Percentiles rank a stretch among this genome's conserved stretches.
Conservation (phyloP, 2,888 invertebrate genomes). For the Phragmatobia fuliginosa region DNA sequence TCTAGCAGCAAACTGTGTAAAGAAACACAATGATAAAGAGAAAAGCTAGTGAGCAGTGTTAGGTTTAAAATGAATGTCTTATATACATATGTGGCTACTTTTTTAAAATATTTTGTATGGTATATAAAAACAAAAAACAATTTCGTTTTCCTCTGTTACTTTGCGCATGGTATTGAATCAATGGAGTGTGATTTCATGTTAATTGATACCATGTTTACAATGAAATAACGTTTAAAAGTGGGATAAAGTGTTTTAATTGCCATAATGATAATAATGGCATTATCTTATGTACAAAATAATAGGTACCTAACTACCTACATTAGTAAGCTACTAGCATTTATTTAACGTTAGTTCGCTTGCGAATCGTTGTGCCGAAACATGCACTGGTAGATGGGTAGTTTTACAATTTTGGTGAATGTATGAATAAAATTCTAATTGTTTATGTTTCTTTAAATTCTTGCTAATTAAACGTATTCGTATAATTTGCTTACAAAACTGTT, state of each 20-base stretch:
- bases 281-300: not conserved
- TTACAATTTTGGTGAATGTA: not conserved
- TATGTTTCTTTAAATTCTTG: not conserved
- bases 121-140: not conserved
- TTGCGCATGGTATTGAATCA: not conserved
- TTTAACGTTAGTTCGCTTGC: not conserved
- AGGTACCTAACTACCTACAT: not conserved
- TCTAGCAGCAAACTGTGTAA: not conserved
- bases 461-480: not conserved
- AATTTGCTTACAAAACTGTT: constrained; percentile 8
- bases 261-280: not conserved
- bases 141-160: not conserved
- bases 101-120: not conserved
- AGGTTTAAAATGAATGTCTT: too few species aligned
- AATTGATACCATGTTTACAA: not conserved
- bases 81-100: not conserved
- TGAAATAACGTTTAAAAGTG: not conserved
- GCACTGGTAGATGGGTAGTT: not conserved
- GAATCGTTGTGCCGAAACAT: not conserved
- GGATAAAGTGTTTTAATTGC: not conserved
- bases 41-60: not conserved
- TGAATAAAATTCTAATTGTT: not conserved
- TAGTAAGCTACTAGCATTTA: not conserved
- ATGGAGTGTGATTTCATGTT: not conserved
- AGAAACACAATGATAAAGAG: not conserved